Base-by-base conservation (phyloP, 2,888 invertebrate genomes). In the Galerucella pusilla region DNA sequence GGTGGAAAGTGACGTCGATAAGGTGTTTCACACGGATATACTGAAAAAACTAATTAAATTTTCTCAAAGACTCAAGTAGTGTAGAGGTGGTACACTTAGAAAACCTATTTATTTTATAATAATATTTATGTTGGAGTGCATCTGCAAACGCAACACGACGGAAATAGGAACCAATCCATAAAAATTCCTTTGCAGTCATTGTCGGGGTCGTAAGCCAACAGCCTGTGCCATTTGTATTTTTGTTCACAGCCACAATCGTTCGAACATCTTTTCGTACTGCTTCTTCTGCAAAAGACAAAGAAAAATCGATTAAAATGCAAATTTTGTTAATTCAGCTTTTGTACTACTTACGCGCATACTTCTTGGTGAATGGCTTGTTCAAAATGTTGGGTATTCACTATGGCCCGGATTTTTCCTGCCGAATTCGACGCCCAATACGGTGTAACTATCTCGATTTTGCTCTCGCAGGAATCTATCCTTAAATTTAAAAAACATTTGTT, bases 351-450 rank as follows among this genome's bases (percentile, higher is more conserved):
- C 96, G 95, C 93, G 91, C 97, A 97, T 77, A 96, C 94, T 91
- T 97, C 97, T 87, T 97, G 97, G 86, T 97, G 97, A 83, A 97
- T 96, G 68, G 97, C 97, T 87, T 97, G 97, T 85, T 97, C 97
- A 85, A 97, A 96, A 88, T 97, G 96, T 89, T 96, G 96, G 11
- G 96, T 97, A 87, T 97, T 97, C 68, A 97, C 97, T 79, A 97
- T 95, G 46, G 97, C 97, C 71, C 97, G 91, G 73, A 96, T 92
- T 89, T 97, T 96, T 70, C 96, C 95, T 20, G 96, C 96, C 1
- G 96, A 96, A 88, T 97, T 97, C 20, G 96, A 93, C 7, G 97
- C 97, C 97, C 97, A 97, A 85, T 96, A 97, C 0, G 97, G 97
- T 3, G 97, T 97, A 76, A 96, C 94, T 83, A 97, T 96, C 88